Percentiles rank a stretch among this genome's conserved stretches.
Evolutionary conservation across 1,140 invertebrate genomes (phyloP).

Genomic region (Trypoxylus dichotomus): DNA sequence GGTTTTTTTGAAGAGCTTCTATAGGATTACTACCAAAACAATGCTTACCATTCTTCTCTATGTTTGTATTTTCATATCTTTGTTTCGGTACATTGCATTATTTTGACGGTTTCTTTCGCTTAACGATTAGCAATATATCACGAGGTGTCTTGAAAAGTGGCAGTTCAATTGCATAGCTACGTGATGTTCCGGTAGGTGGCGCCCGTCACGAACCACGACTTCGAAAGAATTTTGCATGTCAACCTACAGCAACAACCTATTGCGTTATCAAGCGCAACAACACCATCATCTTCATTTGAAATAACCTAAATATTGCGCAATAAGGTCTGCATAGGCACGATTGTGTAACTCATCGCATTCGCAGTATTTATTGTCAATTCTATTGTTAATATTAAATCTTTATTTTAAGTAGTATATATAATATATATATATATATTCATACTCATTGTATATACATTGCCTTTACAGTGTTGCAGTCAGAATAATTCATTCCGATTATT

Average conservation of each 20-base stretch:
- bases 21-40: no score
- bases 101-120: not conserved
- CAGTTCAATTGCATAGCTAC: not conserved
- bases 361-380: not conserved
- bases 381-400: no score
- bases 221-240: constrained; percentile 1
- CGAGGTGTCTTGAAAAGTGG: not conserved
- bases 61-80: no score
- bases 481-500: no score
- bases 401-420: no score
- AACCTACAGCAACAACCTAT: constrained; percentile 1
- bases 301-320: constrained; percentile 10
- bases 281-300: not conserved
- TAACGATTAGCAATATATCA: not conserved
- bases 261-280: constrained; percentile 13
- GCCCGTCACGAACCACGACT: constrained; percentile 15
- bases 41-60: no score
- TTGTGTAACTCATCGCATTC: not conserved
- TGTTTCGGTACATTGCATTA: not conserved
- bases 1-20: no score
- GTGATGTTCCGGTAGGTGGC: constrained; percentile 16
- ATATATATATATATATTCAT: no score
- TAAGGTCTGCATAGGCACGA: not conserved
- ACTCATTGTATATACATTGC: no score
- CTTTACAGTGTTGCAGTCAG: no score